Evolutionary conservation across 2,797 vertebrate genomes (phyloP).

Genomic region (Lithobates sylvaticus): DNA sequence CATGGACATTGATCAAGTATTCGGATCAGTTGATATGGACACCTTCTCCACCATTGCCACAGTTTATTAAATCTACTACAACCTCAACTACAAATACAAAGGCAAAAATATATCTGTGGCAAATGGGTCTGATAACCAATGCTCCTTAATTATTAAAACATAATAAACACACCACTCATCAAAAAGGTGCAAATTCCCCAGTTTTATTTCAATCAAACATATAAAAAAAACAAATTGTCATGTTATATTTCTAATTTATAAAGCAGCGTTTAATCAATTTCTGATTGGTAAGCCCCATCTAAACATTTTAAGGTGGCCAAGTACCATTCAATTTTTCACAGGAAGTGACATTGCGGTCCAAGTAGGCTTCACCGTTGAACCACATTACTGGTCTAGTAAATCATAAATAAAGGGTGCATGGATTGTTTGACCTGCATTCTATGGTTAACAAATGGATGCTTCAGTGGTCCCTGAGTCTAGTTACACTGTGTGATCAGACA

Average conservation of each 20-base stretch:
- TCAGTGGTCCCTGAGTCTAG: slow-evolving; percentile 24
- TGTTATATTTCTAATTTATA: slow-evolving; percentile 1
- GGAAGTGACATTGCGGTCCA: neutral
- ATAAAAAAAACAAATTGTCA: neutral
- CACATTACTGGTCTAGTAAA: neutral
- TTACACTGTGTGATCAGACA: neutral
- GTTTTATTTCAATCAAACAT: slow-evolving; percentile 36
- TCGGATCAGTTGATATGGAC: no score
- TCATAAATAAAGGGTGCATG: neutral
- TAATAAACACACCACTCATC: neutral
- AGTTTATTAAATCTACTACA: no score
- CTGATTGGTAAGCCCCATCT: neutral
- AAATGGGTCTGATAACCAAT: no score
- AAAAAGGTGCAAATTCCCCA: slow-evolving; percentile 40
- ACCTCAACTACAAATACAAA: no score
- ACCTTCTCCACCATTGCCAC: no score
- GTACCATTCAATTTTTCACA: neutral
- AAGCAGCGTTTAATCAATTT: slow-evolving; percentile 6
- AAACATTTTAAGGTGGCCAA: neutral
- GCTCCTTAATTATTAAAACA: neutral
- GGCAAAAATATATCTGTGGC: no score
- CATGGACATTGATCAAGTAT: no score
- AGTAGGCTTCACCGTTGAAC: neutral
- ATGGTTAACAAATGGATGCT: neutral
- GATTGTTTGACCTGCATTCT: neutral